These are phyloP conservation scores for Andricus quercusramuli DNA, from an alignment of 2,888 invertebrate species.

Conservation along the genomic window DNA sequence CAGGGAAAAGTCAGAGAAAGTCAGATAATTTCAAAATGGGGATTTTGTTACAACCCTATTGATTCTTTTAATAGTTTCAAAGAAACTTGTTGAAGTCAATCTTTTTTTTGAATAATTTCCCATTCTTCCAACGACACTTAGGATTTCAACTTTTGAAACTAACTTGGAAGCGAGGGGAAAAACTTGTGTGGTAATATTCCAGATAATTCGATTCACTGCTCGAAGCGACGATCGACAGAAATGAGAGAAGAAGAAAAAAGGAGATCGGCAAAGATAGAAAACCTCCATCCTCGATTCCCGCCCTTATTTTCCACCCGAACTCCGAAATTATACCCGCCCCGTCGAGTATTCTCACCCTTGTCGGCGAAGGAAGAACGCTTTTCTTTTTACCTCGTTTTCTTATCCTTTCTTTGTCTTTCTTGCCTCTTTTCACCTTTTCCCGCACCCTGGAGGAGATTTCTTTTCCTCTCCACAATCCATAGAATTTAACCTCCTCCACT, in stretches of 20 bases:
- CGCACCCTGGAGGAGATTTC: slow-evolving; percentile 5
- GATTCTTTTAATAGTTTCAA: no score
- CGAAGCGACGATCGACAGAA: slow-evolving; percentile 16
- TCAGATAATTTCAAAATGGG: no score
- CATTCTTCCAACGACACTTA: background rate
- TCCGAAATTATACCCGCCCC: slow-evolving; percentile 37
- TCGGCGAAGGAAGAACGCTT: slow-evolving; percentile 1
- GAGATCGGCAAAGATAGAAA: slow-evolving; percentile 25
- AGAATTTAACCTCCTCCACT: slow-evolving; percentile 9
- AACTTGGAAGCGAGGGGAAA: background rate
- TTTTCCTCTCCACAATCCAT: slow-evolving; percentile 13
- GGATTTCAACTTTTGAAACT: background rate
- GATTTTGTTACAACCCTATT: no score
- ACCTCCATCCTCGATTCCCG: slow-evolving; percentile 3
- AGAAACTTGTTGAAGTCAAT: no score
- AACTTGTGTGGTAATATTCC: slow-evolving; percentile 4
- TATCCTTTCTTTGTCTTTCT: background rate
- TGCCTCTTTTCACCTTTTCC: background rate
- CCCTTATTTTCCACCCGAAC: slow-evolving; percentile 34
- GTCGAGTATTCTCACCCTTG: slow-evolving; percentile 25
- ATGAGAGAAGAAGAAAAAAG: background rate
- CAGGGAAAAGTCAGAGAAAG: no score
- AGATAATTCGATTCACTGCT: slow-evolving; percentile 16
- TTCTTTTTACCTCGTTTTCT: background rate
- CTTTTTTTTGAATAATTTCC: background rate